phyloP scores from a whole-genome alignment of 2,113 vertebrate species.

The Cynocephalus volans region DNA sequence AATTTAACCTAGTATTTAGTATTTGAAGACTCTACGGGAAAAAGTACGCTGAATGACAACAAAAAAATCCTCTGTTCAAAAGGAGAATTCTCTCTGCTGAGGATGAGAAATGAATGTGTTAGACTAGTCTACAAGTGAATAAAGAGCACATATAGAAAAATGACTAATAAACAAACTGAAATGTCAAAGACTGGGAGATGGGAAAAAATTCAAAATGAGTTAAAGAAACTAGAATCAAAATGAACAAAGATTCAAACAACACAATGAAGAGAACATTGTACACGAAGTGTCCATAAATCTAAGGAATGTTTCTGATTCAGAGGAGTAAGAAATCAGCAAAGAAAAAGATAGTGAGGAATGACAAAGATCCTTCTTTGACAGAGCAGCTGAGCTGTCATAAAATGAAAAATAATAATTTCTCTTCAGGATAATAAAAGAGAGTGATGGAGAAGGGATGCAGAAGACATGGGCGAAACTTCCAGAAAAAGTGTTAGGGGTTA shows the following conservation, averaged over 20 bases:
- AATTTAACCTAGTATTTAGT: not conserved
- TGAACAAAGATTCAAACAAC: constrained; percentile 67
- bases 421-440: constrained; percentile 70
- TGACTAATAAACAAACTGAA: constrained; percentile 43
- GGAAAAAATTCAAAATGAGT: constrained; percentile 36
- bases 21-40: not conserved
- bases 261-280: constrained; percentile 71
- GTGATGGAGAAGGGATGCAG: constrained; percentile 34
- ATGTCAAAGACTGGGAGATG: constrained; percentile 46
- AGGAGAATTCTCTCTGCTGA: not conserved
- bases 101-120: constrained; percentile 53
- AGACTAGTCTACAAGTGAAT: constrained; percentile 37
- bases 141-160: not conserved
- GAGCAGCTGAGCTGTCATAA: constrained; percentile 68
- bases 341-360: not conserved
- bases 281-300: constrained; percentile 73
- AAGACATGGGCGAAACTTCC: not conserved
- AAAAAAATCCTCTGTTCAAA: constrained; percentile 28
- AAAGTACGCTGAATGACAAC: not conserved
- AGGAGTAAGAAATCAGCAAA: constrained; percentile 70
- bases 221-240: not conserved
- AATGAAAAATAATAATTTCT: constrained; percentile 72
- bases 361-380: constrained; percentile 60
- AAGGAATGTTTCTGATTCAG: not conserved
- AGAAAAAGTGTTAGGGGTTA: not conserved